Evolutionary conservation across 2,888 invertebrate genomes (phyloP).

Genomic region (Cantharis nigra): DNA sequence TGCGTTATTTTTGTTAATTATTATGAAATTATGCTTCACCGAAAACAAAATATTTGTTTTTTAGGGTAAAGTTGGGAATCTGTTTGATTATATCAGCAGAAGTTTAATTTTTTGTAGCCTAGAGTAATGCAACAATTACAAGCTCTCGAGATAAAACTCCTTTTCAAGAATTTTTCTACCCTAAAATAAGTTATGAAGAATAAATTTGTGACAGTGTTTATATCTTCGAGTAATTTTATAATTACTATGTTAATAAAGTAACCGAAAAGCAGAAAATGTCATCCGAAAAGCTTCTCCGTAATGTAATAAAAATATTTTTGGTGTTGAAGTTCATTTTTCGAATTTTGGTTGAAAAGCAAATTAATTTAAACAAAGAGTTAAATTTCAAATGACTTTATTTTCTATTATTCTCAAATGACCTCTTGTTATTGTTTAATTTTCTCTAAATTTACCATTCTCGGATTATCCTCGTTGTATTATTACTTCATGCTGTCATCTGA

Average conservation of each 20-base stretch:
- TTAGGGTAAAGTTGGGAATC: not conserved
- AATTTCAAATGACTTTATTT: not conserved
- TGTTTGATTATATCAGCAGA: not conserved
- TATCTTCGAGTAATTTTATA: not conserved
- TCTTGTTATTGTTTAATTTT: not conserved
- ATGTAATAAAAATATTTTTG: not conserved
- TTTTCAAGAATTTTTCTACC: not conserved
- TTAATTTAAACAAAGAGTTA: not conserved
- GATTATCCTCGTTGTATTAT: not conserved
- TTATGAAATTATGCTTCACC: not conserved
- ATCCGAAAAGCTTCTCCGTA: not conserved
- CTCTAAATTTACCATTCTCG: not conserved
- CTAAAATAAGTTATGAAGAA: not conserved
- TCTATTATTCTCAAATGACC: not conserved
- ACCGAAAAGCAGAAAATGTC: not conserved
- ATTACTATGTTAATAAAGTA: not conserved
- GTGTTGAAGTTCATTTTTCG: not conserved
- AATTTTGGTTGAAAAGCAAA: not conserved
- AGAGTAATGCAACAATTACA: not conserved
- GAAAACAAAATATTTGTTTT: not conserved
- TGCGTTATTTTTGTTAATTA: not conserved
- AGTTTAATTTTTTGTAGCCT: not conserved
- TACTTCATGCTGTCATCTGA: not conserved
- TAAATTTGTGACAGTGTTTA: not conserved
- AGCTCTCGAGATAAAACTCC: not conserved